Conservation (phyloP, 2,113 vertebrate species). For the Dendropsophus ebraccatus region DNA sequence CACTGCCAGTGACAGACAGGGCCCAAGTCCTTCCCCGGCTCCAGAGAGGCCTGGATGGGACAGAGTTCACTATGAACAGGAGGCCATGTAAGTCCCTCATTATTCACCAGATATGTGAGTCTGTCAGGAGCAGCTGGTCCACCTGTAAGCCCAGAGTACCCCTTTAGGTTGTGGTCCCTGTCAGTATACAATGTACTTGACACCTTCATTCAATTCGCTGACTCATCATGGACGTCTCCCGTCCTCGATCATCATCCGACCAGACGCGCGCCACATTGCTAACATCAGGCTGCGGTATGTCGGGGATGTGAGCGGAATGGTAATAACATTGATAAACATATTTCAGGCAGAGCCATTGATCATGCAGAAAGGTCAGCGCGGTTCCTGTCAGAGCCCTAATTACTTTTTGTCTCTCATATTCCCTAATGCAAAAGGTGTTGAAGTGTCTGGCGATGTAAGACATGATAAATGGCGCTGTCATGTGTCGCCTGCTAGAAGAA, state of each 20-base stretch:
- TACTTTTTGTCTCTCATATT: slow-evolving; percentile 48
- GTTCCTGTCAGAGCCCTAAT: slow-evolving; percentile 49
- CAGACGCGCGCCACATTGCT: neutral
- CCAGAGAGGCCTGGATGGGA: too few species aligned
- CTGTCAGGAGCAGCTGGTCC: too few species aligned
- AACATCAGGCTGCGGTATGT: neutral
- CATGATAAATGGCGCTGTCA: slow-evolving; percentile 44
- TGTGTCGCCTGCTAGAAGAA: neutral
- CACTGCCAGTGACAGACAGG: too few species aligned
- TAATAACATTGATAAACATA: slow-evolving; percentile 44
- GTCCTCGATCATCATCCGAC: too few species aligned
- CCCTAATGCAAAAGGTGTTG: slow-evolving; percentile 51
- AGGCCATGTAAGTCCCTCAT: too few species aligned
- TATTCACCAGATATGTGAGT: too few species aligned
- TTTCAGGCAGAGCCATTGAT: slow-evolving; percentile 45
- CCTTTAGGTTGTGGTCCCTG: too few species aligned
- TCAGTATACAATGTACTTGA: too few species aligned
- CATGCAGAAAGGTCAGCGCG: slow-evolving; percentile 48
- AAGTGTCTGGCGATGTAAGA: slow-evolving; percentile 22
- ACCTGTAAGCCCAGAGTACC: too few species aligned
- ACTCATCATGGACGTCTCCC: neutral
- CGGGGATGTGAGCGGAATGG: slow-evolving; percentile 31
- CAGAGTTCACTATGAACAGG: too few species aligned
- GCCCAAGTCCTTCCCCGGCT: too few species aligned
- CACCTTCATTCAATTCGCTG: neutral